Evolutionary conservation across 2,113 vertebrate genomes (phyloP).

Genomic region (Oostethus manadensis): DNA sequence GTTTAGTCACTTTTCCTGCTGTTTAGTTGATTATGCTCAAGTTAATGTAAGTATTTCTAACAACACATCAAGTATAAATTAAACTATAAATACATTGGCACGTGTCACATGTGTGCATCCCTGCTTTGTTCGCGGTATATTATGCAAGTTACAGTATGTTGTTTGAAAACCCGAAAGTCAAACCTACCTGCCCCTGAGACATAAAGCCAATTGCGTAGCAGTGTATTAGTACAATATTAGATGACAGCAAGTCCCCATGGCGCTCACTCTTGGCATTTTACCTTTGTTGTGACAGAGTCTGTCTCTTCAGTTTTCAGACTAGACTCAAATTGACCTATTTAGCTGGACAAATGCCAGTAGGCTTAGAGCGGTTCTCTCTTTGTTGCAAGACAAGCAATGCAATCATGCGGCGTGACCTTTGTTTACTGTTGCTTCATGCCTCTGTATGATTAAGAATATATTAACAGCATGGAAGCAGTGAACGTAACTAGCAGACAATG

Average conservation of each 20-base stretch:
- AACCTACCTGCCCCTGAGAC: slow-evolving; percentile 17
- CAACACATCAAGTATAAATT: slow-evolving; percentile 8
- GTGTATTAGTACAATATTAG: slow-evolving; percentile 43
- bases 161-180: slow-evolving; percentile 14
- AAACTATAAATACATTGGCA: neutral
- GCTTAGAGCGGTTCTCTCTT: slow-evolving; percentile 33
- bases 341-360: slow-evolving; percentile 47
- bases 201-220: slow-evolving; percentile 35
- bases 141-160: slow-evolving; percentile 5
- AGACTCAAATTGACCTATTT: slow-evolving; percentile 46
- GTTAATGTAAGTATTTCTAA: neutral
- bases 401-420: slow-evolving; percentile 30
- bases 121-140: neutral
- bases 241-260: slow-evolving; percentile 50
- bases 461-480: neutral
- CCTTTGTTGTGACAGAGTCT: slow-evolving; percentile 46
- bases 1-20: slow-evolving; percentile 2
- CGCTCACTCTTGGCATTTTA: slow-evolving; percentile 55
- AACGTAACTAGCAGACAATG: neutral
- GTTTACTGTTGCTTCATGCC: slow-evolving; percentile 20
- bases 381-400: slow-evolving; percentile 12
- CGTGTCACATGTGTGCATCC: neutral
- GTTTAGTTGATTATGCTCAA: neutral
- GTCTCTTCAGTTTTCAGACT: slow-evolving; percentile 37
- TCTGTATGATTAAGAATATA: neutral